phyloP scores from a whole-genome alignment of 1,140 invertebrate species.

The Stenopsyche tienmushanensis region DNA sequence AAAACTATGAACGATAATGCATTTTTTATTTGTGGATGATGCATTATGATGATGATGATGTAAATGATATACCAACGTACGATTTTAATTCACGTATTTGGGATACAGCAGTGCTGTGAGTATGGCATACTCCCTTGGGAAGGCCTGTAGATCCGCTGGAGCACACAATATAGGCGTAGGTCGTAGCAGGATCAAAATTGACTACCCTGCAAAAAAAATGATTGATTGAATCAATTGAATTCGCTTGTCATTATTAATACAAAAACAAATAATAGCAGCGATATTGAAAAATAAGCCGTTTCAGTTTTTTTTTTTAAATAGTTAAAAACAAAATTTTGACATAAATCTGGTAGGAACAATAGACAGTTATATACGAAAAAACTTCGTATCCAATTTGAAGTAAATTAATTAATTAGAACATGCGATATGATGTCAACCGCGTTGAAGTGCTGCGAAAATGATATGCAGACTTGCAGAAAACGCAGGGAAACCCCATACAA shows the following conservation, averaged over 20 bases:
- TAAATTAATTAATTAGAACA: too few relatives aligned
- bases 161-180: slow-evolving; percentile 46
- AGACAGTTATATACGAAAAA: too few relatives aligned
- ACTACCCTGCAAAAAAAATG: slow-evolving; percentile 13
- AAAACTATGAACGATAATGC: too few relatives aligned
- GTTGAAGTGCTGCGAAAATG: background rate
- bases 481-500: too few relatives aligned
- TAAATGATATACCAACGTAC: slow-evolving; percentile 11
- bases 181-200: slow-evolving; percentile 11
- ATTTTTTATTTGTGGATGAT: too few relatives aligned
- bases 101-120: slow-evolving; percentile 49
- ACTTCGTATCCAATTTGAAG: too few relatives aligned
- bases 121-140: slow-evolving; percentile 72
- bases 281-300: background rate
- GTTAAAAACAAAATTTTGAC: too few relatives aligned
- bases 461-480: background rate
- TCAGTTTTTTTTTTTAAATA: too few relatives aligned
- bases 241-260: background rate
- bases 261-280: background rate
- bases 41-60: too few relatives aligned
- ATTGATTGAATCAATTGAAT: background rate
- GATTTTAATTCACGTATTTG: background rate
- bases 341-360: too few relatives aligned
- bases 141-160: slow-evolving; percentile 74
- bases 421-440: too few relatives aligned